phyloP scores from a whole-genome alignment of 2,888 invertebrate species.

The Saturnia japonica region DNA sequence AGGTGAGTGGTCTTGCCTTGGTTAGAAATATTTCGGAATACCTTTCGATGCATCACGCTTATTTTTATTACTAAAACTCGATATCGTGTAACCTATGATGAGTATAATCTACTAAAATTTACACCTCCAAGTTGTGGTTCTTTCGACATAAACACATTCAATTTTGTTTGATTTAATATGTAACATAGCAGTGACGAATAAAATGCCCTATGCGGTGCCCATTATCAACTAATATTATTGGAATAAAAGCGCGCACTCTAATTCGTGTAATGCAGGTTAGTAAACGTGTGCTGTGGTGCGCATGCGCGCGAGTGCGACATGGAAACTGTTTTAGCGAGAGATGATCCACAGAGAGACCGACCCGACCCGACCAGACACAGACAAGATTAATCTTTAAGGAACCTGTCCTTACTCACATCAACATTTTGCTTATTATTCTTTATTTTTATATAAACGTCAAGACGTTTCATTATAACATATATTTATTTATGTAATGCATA shows the following conservation, averaged over 20 bases:
- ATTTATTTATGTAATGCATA: too few species aligned
- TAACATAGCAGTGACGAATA: too few species aligned
- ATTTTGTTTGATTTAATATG: too few species aligned
- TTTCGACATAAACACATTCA: too few species aligned
- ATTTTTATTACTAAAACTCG: too few species aligned
- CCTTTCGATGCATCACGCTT: too few species aligned
- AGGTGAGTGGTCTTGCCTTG: too few species aligned
- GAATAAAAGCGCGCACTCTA: neutral
- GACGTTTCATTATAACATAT: conserved; percentile 7
- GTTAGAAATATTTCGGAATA: too few species aligned
- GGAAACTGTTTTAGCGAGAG: conserved; percentile 54
- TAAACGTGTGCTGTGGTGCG: conserved; percentile 12
- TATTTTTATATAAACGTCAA: conserved; percentile 4
- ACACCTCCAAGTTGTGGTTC: too few species aligned
- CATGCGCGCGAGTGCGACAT: conserved; percentile 46
- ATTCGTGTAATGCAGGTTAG: neutral
- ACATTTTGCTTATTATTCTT: conserved; percentile 3
- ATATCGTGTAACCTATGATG: too few species aligned
- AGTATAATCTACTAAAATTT: too few species aligned
- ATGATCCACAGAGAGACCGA: conserved; percentile 32
- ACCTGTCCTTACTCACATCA: conserved; percentile 10
- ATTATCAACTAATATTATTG: neutral
- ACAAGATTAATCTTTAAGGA: conserved; percentile 16
- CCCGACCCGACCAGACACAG: conserved; percentile 27
- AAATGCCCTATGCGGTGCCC: too few species aligned